Percentiles rank a stretch among this genome's conserved stretches.
phyloP scores from a whole-genome alignment of 1,140 invertebrate genomes.

The Gonatopus flavifemur region DNA sequence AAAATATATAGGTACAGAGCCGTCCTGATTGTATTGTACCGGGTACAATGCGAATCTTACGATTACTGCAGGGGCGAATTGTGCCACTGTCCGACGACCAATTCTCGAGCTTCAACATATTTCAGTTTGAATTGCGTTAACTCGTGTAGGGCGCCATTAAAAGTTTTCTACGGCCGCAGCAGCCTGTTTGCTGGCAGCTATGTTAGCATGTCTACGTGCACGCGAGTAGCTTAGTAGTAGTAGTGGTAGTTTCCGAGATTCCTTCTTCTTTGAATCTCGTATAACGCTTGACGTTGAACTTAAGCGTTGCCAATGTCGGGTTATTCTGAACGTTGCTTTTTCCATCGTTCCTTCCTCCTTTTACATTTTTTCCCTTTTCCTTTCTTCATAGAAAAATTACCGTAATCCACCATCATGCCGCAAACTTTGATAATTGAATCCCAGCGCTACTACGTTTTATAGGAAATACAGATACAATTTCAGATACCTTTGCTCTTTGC shows the following conservation, averaged over 20 bases:
- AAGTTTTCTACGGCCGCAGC: constrained; percentile 19
- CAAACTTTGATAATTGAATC: constrained; percentile 20
- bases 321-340: background rate
- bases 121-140: constrained; percentile 19
- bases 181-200: background rate
- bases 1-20: too few species aligned
- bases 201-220: too few species aligned
- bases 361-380: background rate
- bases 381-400: background rate
- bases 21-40: constrained; percentile 19
- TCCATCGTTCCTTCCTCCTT: constrained; percentile 1
- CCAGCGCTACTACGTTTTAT: too few species aligned
- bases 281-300: constrained; percentile 1
- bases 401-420: background rate
- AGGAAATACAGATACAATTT: too few species aligned
- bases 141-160: constrained; percentile 20
- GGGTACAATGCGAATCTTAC: constrained; percentile 23
- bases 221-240: too few species aligned
- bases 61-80: too few species aligned
- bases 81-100: constrained; percentile 16
- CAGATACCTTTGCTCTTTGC: too few species aligned
- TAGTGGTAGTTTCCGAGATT: background rate
- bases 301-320: constrained; percentile 10
- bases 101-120: constrained; percentile 25
- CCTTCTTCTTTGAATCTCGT: background rate